Percentiles rank a stretch among this genome's conserved stretches.
Evolutionary conservation across 2,113 vertebrate species (phyloP).

Genomic region (Chloropsis cyanopogon): DNA sequence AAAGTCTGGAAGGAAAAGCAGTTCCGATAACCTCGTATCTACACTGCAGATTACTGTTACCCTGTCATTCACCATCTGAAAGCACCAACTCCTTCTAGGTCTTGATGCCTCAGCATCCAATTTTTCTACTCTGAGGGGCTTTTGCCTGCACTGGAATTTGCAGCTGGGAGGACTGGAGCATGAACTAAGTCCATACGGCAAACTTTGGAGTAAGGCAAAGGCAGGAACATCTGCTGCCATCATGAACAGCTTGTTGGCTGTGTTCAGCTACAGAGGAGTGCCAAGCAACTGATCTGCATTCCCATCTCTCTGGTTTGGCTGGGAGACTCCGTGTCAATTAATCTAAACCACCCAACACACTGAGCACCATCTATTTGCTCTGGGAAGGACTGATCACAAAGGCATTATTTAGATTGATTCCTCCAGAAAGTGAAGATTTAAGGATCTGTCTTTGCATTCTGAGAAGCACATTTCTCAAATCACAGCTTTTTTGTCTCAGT

Average conservation of each 20-base stretch:
- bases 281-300: conserved; percentile 13
- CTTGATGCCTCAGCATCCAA: neutral
- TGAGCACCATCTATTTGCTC: neutral
- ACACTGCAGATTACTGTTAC: neutral
- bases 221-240: conserved; percentile 1
- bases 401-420: neutral
- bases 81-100: neutral
- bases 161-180: neutral
- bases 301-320: neutral
- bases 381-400: neutral
- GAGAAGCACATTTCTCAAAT: neutral
- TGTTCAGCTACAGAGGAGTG: neutral
- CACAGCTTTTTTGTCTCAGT: neutral
- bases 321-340: neutral
- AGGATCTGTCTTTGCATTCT: neutral
- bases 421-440: neutral
- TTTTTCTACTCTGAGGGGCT: neutral
- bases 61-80: neutral
- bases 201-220: neutral
- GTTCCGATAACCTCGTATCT: rapidly evolving
- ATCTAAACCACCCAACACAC: neutral
- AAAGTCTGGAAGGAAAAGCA: neutral
- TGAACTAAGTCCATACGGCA: neutral
- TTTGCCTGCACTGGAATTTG: conserved; percentile 13
- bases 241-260: neutral